Percentiles rank a stretch among this genome's conserved stretches.
These are phyloP conservation scores for Antedon mediterranea DNA, from an alignment of 53 echinoderm and acorn worm genomes.

Conservation along the genomic window DNA sequence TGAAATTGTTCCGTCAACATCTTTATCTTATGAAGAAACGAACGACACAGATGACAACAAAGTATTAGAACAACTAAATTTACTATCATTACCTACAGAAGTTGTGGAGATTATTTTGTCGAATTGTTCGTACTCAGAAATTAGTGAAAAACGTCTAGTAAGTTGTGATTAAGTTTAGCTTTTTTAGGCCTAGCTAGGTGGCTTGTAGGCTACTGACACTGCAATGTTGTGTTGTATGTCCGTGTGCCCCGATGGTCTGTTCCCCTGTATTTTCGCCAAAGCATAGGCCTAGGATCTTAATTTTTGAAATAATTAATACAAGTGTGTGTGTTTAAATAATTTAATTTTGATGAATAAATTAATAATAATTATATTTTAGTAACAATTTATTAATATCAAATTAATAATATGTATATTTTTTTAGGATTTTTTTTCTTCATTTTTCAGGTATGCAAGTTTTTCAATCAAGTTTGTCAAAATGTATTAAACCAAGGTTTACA, in stretches of 20 bases:
- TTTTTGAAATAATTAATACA: too few species aligned
- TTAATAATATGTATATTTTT: background rate
- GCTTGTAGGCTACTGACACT: background rate
- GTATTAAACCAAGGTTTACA: conserved; percentile 69
- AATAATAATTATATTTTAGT: too few species aligned
- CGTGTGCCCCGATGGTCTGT: too few species aligned
- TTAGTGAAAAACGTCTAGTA: background rate
- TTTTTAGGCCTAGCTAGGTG: too few species aligned
- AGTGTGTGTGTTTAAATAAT: too few species aligned
- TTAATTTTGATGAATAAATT: too few species aligned
- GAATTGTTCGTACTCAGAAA: background rate
- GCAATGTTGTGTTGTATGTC: background rate
- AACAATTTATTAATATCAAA: too few species aligned
- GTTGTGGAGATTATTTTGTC: background rate
- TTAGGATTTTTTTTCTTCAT: background rate
- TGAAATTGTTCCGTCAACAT: background rate
- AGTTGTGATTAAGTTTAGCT: background rate
- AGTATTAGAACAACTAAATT: background rate
- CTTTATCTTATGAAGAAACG: background rate
- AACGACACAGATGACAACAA: background rate
- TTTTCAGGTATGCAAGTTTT: conserved; percentile 58
- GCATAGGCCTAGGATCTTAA: too few species aligned
- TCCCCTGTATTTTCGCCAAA: too few species aligned
- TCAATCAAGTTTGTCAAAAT: conserved; percentile 65
- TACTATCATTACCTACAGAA: background rate